Conservation (phyloP, 2,888 invertebrate species). For the Coleophora flavipennella region DNA sequence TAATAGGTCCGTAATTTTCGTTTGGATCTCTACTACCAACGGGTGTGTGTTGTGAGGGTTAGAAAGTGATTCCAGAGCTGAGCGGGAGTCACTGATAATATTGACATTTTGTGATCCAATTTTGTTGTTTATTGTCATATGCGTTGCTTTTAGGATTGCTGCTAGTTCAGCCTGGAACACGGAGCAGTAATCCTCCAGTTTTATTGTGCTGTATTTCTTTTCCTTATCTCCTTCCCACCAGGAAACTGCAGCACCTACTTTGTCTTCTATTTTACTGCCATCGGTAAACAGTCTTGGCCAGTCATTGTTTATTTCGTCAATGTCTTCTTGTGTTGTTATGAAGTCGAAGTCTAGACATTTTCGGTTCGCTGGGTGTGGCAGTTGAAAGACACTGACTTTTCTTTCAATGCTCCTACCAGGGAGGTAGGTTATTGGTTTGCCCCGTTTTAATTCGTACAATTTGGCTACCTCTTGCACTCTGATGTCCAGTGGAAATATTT, state of each 20-base stretch:
- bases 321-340: not conserved
- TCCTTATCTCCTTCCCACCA: not conserved
- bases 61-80: not conserved
- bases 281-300: not conserved
- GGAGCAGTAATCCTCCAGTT: not conserved
- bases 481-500: conserved; percentile 16
- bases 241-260: not conserved
- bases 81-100: not conserved
- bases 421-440: not conserved
- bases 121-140: not conserved
- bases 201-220: not conserved
- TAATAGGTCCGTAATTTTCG: not conserved
- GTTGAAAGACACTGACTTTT: not conserved
- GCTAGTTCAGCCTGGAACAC: not conserved
- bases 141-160: not conserved
- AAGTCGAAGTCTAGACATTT: not conserved
- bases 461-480: conserved; percentile 11
- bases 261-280: not conserved
- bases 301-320: not conserved
- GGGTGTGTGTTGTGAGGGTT: not conserved
- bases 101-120: not conserved
- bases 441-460: conserved; percentile 1
- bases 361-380: not conserved
- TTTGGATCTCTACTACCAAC: not conserved
- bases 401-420: conserved; percentile 1